These are phyloP conservation scores for Nephrocerus scutellatus DNA, from an alignment of 2,888 invertebrate genomes.

Conservation along the genomic window DNA sequence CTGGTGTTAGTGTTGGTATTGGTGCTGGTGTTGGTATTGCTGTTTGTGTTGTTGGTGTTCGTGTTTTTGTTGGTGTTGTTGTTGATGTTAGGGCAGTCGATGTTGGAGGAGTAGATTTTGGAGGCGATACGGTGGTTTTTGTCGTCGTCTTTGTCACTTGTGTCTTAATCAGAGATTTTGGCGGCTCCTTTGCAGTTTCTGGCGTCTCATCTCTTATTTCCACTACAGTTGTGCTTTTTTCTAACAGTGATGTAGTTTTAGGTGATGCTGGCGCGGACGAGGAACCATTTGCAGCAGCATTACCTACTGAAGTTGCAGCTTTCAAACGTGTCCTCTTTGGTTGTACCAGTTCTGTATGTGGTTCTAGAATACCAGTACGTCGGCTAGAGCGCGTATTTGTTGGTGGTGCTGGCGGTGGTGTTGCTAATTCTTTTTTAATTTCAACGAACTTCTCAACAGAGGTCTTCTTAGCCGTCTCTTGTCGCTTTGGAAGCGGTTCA, in stretches of 20 bases:
- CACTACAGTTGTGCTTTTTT: constrained; percentile 13
- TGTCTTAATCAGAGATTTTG: no score
- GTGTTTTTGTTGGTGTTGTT: not conserved
- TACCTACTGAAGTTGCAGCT: constrained; percentile 12
- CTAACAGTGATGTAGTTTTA: no score
- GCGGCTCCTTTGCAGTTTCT: not conserved
- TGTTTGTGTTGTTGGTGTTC: constrained; percentile 2
- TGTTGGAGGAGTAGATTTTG: not conserved
- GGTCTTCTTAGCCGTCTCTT: no score
- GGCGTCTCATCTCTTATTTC: constrained; percentile 12
- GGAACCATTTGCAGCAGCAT: no score
- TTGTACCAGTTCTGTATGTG: constrained; percentile 32
- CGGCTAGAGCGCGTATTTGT: constrained; percentile 35
- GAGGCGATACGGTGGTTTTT: not conserved
- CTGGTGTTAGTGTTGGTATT: not conserved
- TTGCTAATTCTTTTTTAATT: constrained; percentile 11
- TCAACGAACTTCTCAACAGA: not conserved
- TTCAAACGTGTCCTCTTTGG: constrained; percentile 34
- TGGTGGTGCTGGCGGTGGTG: constrained; percentile 6
- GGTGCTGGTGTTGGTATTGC: constrained; percentile 4
- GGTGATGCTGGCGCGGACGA: no score
- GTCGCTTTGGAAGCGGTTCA: no score
- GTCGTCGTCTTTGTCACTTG: constrained; percentile 1
- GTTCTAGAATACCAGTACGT: constrained; percentile 32
- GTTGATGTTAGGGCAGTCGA: no score